A percentile compares a stretch with the other conserved stretches of the same genome.
phyloP scores from a whole-genome alignment of 2,888 invertebrate species.

The Macaria liturata region DNA sequence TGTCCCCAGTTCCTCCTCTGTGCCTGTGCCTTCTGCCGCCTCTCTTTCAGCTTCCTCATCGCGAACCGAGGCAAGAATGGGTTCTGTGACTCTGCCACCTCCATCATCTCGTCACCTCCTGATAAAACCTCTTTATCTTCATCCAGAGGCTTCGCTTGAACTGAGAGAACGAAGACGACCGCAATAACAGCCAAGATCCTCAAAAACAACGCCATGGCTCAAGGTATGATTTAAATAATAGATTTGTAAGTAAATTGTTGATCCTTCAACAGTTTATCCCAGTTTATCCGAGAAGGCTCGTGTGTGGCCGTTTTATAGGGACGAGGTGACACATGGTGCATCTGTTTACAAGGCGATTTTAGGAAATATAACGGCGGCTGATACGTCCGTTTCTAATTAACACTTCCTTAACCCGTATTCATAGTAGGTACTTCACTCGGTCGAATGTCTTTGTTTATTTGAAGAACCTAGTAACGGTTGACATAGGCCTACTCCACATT shows the following conservation, averaged over 20 bases:
- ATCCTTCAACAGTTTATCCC: constrained; percentile 52
- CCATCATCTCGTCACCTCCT: constrained; percentile 61
- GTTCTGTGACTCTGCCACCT: constrained; percentile 66
- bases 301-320: constrained; percentile 64
- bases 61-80: constrained; percentile 73
- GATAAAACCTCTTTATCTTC: constrained; percentile 31
- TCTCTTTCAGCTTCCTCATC: constrained; percentile 66
- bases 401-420: constrained; percentile 60
- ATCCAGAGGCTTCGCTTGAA: constrained; percentile 49
- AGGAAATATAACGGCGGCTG: constrained; percentile 78
- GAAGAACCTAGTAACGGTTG: constrained; percentile 25
- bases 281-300: constrained; percentile 57
- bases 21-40: constrained; percentile 56
- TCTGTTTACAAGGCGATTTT: constrained; percentile 71
- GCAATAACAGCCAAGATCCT: constrained; percentile 45
- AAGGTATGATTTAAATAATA: constrained; percentile 1
- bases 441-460: constrained; percentile 30
- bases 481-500: constrained; percentile 32
- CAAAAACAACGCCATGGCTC: constrained; percentile 41
- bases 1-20: constrained; percentile 54
- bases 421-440: constrained; percentile 46
- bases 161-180: constrained; percentile 42
- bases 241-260: constrained; percentile 15
- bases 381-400: constrained; percentile 72
- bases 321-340: constrained; percentile 73